A percentile compares a stretch with the other conserved stretches of the same genome.
These are phyloP conservation scores for Choristoneura rosaceana DNA, from an alignment of 2,888 invertebrate genomes.

Conservation along the genomic window DNA sequence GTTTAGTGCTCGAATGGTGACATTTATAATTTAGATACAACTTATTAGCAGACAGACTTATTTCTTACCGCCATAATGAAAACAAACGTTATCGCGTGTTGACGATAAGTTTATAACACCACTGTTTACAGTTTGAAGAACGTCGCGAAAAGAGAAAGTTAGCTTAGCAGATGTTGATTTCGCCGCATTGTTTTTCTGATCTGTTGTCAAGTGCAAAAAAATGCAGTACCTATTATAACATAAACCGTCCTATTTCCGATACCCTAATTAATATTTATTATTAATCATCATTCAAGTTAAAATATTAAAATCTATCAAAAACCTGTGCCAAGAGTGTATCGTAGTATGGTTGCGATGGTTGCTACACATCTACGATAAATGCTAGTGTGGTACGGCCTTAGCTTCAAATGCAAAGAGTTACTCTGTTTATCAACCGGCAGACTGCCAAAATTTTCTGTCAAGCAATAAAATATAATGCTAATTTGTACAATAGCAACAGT, in stretches of 20 bases:
- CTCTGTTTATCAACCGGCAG: conserved; percentile 31
- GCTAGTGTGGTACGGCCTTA: neutral
- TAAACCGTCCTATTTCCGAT: too few species aligned
- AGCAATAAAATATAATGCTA: conserved; percentile 41
- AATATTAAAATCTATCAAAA: too few species aligned
- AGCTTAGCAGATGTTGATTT: conserved; percentile 1
- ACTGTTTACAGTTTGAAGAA: conserved; percentile 18
- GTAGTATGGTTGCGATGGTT: too few species aligned
- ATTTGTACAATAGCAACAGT: conserved; percentile 43
- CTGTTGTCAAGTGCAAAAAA: neutral
- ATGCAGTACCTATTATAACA: too few species aligned
- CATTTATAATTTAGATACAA: too few species aligned
- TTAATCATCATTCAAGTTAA: too few species aligned
- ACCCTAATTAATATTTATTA: too few species aligned
- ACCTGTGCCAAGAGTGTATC: too few species aligned
- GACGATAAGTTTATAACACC: neutral
- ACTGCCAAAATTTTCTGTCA: conserved; percentile 38
- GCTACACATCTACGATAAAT: neutral
- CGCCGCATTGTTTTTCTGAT: conserved; percentile 11
- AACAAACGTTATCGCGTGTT: too few species aligned
- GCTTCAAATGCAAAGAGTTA: neutral
- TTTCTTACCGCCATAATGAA: too few species aligned
- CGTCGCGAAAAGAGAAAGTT: conserved; percentile 30
- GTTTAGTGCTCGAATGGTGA: too few species aligned
- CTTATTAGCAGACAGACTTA: too few species aligned